phyloP scores from a whole-genome alignment of 2,888 invertebrate genomes.

The Dasysyrphus tricinctus region DNA sequence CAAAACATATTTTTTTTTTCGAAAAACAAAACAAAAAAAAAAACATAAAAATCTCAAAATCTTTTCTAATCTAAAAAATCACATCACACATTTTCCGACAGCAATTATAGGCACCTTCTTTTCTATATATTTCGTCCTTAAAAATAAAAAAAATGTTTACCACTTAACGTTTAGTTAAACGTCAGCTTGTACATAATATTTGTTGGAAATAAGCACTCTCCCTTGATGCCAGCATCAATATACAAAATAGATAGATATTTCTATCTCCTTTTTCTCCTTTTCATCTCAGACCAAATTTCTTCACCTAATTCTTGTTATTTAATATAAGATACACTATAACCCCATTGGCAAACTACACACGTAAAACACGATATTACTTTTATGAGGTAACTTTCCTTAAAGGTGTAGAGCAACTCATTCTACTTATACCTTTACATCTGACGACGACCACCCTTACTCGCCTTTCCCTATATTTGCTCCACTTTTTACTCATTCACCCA shows the following conservation, averaged over 20 bases:
- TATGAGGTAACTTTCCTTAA: constrained; percentile 67
- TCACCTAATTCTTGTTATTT: constrained; percentile 67
- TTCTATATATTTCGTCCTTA: neutral
- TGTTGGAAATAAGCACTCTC: neutral
- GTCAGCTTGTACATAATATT: constrained; percentile 48
- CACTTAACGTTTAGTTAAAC: constrained; percentile 60
- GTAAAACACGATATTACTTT: constrained; percentile 73
- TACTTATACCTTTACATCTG: neutral
- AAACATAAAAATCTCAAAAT: neutral
- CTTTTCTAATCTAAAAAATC: constrained; percentile 1
- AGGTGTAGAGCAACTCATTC: neutral
- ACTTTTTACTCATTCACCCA: neutral
- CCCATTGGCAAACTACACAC: constrained; percentile 72
- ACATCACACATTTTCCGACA: neutral
- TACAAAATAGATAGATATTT: neutral
- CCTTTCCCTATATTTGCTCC: neutral
- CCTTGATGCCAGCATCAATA: neutral
- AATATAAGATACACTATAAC: constrained; percentile 45
- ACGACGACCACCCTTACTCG: neutral
- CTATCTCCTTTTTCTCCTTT: neutral
- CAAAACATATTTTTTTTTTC: neutral
- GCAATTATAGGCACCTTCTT: neutral
- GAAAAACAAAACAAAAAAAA: neutral
- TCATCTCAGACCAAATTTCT: constrained; percentile 22
- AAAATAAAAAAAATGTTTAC: constrained; percentile 19